These are phyloP conservation scores for Gerris buenoi DNA, from an alignment of 1,140 invertebrate genomes.

Conservation along the genomic window DNA sequence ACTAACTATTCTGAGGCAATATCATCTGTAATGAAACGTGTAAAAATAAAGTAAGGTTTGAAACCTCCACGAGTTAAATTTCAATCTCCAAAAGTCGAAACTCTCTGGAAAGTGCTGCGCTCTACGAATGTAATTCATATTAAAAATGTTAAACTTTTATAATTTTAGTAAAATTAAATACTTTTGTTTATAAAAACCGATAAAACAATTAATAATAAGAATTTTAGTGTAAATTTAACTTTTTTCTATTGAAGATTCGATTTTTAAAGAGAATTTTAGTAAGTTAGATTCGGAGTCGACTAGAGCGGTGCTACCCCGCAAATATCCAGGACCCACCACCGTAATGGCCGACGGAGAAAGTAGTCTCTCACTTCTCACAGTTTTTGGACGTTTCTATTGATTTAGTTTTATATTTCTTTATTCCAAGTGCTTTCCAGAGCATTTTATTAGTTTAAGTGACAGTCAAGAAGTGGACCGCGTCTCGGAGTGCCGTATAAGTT, in stretches of 20 bases:
- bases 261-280: background rate
- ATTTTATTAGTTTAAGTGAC: constrained; percentile 1
- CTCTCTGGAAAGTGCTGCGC: background rate
- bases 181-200: background rate
- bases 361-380: background rate
- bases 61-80: background rate
- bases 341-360: background rate
- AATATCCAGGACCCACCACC: background rate
- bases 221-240: background rate
- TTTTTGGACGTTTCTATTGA: background rate
- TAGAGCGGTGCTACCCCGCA: background rate
- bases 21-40: background rate
- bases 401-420: background rate
- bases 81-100: background rate
- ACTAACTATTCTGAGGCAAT: background rate
- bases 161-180: background rate
- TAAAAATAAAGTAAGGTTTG: constrained; percentile 2
- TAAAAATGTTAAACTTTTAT: background rate
- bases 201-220: background rate
- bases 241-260: background rate
- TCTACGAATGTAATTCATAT: background rate
- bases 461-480: background rate
- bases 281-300: background rate
- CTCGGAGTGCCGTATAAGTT: constrained; percentile 5
- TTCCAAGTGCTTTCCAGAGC: background rate